Evolutionary conservation across 2,888 invertebrate species (phyloP), one percentile per base, ranked within the genome.

Genomic region (Apocheima hispidaria): DNA sequence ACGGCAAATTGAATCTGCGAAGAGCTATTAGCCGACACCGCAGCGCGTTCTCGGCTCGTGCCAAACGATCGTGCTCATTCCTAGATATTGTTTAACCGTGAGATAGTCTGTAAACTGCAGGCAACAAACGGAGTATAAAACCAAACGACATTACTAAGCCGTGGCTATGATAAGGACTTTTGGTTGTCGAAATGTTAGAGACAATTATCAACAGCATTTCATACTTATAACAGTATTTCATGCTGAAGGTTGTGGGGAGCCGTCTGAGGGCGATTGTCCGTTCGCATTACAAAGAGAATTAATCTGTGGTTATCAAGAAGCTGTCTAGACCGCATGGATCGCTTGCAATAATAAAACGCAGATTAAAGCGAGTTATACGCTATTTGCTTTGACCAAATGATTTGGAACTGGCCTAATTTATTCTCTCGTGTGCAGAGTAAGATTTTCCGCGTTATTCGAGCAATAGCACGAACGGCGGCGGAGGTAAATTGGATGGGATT

Each of bases 401-500:
- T 79, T 82, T 79, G 81, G 73, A 81, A 75, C 76, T 77, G 77
- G 81, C 75, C 84, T 86, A 87, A 90, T 87, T 84, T 88, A 87
- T 90, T 87, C 83, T 81, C 82, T 80, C 76, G 80, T 78, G 75
- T 72, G 81, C 74, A 77, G 80, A 80, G 84, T 78, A 81, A 88
- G 86, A 89, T 90, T 90, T 90, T 84, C 86, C 83, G 87, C 86
- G 86, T 89, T 89, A 88, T 86, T 85, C 86, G 78, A 86, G 84
- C 83, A 84, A 83, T 82, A 83, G 85, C 80, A 81, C 80, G 83
- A 82, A 65, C 66, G 66, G 78, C 84, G 82, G 83, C 83, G 83
- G 80, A 88, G 85, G 87, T 85, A 89, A 91, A 90, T 90, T 91
- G 89, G 90, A 89, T 86, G 78, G 85, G 86, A 90, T 88, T 90